These are phyloP conservation scores for Prunella himalayana DNA, from an alignment of 2,113 vertebrate genomes.

Conservation along the genomic window DNA sequence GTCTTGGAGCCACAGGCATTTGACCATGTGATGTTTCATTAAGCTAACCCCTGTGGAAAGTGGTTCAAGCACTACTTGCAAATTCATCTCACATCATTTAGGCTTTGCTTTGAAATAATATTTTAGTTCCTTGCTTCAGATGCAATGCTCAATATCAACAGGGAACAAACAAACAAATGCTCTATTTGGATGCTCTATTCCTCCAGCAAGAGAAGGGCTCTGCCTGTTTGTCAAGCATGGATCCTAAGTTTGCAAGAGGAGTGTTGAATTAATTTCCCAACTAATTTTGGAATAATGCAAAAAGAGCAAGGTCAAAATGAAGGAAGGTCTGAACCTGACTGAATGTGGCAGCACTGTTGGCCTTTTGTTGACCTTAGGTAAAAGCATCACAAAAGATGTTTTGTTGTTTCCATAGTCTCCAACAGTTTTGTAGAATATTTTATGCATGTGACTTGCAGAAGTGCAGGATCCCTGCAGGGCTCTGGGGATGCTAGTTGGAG, in stretches of 20 bases:
- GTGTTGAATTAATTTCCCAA: background rate
- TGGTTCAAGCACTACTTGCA: background rate
- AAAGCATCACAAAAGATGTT: background rate
- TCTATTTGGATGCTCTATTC: background rate
- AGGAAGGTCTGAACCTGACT: background rate
- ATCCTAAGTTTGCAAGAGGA: background rate
- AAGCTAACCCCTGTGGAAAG: background rate
- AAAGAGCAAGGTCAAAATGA: background rate
- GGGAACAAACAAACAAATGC: background rate
- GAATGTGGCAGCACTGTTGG: background rate
- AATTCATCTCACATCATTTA: background rate
- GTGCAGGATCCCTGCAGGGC: background rate
- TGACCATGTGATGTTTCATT: background rate
- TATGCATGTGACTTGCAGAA: fast-evolving
- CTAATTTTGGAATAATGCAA: background rate
- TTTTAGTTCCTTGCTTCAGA: background rate
- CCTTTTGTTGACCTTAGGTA: background rate
- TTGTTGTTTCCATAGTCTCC: background rate
- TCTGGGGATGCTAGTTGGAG: background rate
- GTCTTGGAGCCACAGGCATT: background rate
- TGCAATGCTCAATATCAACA: background rate
- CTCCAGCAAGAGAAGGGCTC: background rate
- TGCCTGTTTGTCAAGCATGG: background rate
- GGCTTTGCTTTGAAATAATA: background rate
- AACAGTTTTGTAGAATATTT: background rate